A percentile compares a stretch with the other conserved stretches of the same genome.
Conservation (phyloP, 1,140 invertebrate genomes). For the Anastatus disparis region DNA sequence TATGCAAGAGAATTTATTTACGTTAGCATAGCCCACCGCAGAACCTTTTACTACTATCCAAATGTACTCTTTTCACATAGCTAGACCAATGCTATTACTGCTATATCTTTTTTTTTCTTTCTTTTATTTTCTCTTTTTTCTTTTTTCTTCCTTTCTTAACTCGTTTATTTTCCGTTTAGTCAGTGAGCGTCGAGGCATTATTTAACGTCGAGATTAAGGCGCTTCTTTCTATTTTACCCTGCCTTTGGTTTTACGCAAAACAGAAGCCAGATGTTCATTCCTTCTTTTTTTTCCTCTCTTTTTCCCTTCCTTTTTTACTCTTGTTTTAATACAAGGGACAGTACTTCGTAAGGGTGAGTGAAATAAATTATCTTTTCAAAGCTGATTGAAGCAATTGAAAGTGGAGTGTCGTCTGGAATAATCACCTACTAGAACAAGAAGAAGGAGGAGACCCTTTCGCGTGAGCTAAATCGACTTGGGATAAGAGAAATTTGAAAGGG, state of each 20-base stretch:
- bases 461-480: too few relatives aligned
- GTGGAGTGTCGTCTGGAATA: background rate
- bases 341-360: background rate
- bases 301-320: too few relatives aligned
- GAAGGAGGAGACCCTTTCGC: too few relatives aligned
- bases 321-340: too few relatives aligned
- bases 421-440: too few relatives aligned
- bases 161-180: background rate
- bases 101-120: too few relatives aligned
- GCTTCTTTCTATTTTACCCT: too few relatives aligned
- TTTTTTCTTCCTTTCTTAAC: background rate
- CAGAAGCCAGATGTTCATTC: background rate
- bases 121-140: background rate
- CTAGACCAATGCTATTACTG: too few relatives aligned
- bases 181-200: background rate
- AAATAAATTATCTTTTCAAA: background rate
- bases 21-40: background rate
- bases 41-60: too few relatives aligned
- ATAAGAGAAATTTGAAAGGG: too few relatives aligned
- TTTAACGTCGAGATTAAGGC: conserved; percentile 11
- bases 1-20: background rate
- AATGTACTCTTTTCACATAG: background rate
- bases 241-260: background rate
- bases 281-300: background rate
- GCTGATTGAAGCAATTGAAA: background rate